Base-by-base conservation (phyloP, 2,113 vertebrate species). In the Microtus pennsylvanicus region DNA sequence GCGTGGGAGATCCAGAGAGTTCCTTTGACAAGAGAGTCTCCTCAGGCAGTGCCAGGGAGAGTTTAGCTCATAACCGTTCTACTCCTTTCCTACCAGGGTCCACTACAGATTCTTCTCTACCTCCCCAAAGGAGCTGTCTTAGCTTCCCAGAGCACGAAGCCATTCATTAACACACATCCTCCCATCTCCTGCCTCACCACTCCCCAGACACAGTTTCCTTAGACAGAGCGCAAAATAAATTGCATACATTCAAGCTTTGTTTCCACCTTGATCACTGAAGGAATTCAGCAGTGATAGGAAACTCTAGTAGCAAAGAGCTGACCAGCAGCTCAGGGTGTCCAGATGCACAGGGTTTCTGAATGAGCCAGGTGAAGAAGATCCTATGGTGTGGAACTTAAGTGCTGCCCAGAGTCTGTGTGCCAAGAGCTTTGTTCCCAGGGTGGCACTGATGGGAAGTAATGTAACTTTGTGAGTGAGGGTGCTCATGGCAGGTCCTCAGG, bases 321-420 rank as follows among this genome's bases (percentile, higher is more conserved):
- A 52, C 13, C 1, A 10, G 30, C 3, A 19, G 28, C 45, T 16
- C 0, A 5, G 13, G 16, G 61, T 22, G 28, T 8, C 82, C n/a
- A 72, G 0, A 4, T 47, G 5, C 17, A 7, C 21, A 9, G 16
- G 35, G 5, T 9, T 11, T 30, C 28, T n/a, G 22, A 74, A 86
- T 35, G 28, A 86, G 12, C 5, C 16, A 86, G 17, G 38, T 67
- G 17, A 86, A 33, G 61, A 85, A 85, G 38, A 11, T 3, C 4
- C 38, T 19, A 65, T 14, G 33, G 26, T 65, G 26, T 45, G 14
- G 38, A 10, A 19, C 26, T n/a, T 45, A 6, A 61, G 80, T 38
- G n/a, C 19, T 38, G 0, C 7, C 38, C 26, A 85, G 19, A 85
- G 7, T 9, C 38, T 0, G 1, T 1, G 0, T 33, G 28, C 26